These are phyloP conservation scores for Thaumatotibia leucotreta DNA, from an alignment of 1,140 invertebrate genomes.

Conservation along the genomic window DNA sequence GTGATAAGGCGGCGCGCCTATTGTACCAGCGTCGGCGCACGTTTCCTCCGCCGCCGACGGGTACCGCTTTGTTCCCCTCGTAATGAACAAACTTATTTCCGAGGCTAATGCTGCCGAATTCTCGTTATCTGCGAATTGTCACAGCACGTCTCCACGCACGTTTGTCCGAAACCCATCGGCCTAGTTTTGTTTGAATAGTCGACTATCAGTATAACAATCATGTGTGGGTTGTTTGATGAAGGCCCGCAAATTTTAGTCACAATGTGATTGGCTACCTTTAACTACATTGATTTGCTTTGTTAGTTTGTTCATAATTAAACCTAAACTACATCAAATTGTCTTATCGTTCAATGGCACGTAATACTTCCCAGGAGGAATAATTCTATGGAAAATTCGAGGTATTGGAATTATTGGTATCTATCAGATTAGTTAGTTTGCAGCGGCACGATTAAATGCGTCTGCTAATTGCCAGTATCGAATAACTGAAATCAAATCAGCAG, in stretches of 20 bases:
- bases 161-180: conserved; percentile 47
- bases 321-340: neutral
- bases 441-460: neutral
- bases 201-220: conserved; percentile 48
- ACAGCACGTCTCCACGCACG: conserved; percentile 33
- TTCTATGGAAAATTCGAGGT: neutral
- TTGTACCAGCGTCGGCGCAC: conserved; percentile 71
- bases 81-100: conserved; percentile 75
- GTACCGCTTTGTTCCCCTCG: conserved; percentile 61
- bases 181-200: conserved; percentile 64
- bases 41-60: conserved; percentile 68
- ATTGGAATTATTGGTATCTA: no score
- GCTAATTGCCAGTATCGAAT: conserved; percentile 36
- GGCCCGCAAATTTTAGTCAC: conserved; percentile 27
- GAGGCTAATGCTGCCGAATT: conserved; percentile 65
- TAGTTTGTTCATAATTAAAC: neutral
- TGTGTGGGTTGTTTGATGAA: conserved; percentile 53
- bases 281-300: conserved; percentile 22
- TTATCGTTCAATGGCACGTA: neutral
- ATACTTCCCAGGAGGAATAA: no score
- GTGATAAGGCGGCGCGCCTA: conserved; percentile 63
- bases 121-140: conserved; percentile 63
- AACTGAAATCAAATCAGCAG: conserved; percentile 24
- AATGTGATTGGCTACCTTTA: conserved; percentile 30
- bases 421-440: conserved; percentile 29